These are phyloP conservation scores for Chaetogeoica ovagalla DNA, from an alignment of 2,888 invertebrate genomes.

Conservation along the genomic window DNA sequence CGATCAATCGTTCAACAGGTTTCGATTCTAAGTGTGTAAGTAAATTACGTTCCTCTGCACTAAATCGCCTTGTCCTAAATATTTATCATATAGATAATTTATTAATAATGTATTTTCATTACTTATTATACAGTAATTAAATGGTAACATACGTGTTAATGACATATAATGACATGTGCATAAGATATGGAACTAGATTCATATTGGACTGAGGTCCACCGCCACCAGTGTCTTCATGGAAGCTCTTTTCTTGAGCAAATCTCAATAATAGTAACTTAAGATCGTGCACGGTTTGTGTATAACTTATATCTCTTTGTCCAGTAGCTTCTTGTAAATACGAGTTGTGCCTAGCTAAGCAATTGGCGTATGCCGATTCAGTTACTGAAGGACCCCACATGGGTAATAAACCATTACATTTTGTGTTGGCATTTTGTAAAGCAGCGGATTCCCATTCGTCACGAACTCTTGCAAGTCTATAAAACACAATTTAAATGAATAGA, in stretches of 20 bases:
- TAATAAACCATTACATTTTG: constrained; percentile 92
- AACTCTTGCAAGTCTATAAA: constrained; percentile 64
- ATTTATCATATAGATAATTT: background rate
- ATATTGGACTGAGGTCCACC: constrained; percentile 96
- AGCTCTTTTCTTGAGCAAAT: constrained; percentile 91
- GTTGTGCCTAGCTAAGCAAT: constrained; percentile 88
- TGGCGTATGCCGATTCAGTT: constrained; percentile 88
- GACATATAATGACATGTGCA: constrained; percentile 93
- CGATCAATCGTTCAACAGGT: constrained; percentile 70
- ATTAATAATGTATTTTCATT: background rate
- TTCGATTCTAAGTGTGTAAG: constrained; percentile 71
- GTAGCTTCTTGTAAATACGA: constrained; percentile 72
- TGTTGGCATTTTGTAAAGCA: constrained; percentile 95
- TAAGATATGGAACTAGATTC: constrained; percentile 91
- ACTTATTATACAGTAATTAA: background rate
- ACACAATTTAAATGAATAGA: constrained; percentile 11
- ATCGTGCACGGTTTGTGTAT: constrained; percentile 85
- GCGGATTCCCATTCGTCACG: constrained; percentile 99
- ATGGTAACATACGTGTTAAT: constrained; percentile 74
- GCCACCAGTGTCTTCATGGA: constrained; percentile 97
- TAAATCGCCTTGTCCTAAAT: constrained; percentile 70
- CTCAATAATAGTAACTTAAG: constrained; percentile 83
- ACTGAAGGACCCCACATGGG: constrained; percentile 97
- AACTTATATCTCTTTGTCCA: constrained; percentile 72
- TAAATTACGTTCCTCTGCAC: constrained; percentile 78